Evolutionary conservation across 2,888 invertebrate genomes (phyloP).

Genomic region (Timema cristinae): DNA sequence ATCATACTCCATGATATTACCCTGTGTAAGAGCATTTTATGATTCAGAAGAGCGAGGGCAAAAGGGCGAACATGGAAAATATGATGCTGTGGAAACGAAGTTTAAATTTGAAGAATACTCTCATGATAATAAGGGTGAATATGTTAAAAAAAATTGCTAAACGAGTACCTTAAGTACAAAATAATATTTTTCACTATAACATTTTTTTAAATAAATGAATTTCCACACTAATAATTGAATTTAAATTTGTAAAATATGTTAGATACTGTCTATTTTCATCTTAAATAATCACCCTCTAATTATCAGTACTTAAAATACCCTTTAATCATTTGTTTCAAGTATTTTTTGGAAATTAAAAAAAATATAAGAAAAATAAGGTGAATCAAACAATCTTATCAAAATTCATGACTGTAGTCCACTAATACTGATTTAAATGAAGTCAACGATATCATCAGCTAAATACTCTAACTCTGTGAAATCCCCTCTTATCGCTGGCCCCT

Average conservation of each 20-base stretch:
- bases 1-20: no score
- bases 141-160: background rate
- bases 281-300: background rate
- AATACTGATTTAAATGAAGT: background rate
- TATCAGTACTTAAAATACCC: background rate
- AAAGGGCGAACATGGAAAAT: background rate
- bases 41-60: background rate
- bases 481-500: background rate
- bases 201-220: background rate
- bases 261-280: background rate
- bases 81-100: background rate
- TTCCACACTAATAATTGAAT: no score
- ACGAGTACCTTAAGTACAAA: background rate
- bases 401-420: background rate
- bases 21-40: background rate
- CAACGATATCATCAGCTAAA: constrained; percentile 10
- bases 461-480: background rate
- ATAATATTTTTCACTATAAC: background rate
- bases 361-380: no score
- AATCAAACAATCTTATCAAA: background rate
- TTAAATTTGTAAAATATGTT: no score
- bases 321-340: background rate
- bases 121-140: background rate
- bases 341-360: constrained; percentile 9
- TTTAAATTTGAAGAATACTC: background rate